A percentile compares a stretch with the other conserved stretches of the same genome.
These are phyloP conservation scores for Kradibia gibbosae DNA, from an alignment of 1,140 invertebrate species.

Conservation along the genomic window DNA sequence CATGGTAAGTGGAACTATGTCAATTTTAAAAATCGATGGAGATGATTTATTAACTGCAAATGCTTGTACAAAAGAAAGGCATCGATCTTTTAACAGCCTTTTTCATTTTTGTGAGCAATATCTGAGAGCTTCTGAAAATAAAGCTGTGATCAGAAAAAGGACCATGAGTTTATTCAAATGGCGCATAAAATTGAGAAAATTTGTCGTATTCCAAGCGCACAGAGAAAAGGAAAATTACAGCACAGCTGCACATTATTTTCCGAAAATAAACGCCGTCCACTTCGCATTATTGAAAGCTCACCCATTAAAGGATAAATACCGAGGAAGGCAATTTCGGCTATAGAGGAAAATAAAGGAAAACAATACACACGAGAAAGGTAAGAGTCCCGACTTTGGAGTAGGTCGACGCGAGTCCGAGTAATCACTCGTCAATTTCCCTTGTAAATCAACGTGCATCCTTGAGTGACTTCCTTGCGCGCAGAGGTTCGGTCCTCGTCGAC, in stretches of 20 bases:
- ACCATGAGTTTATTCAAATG: not conserved
- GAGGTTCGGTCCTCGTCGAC: not conserved
- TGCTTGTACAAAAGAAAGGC: no score
- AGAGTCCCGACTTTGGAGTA: not conserved
- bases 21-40: no score
- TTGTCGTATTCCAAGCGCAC: not conserved
- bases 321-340: not conserved
- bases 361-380: not conserved
- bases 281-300: not conserved
- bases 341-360: constrained; percentile 2
- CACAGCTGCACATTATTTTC: not conserved
- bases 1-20: no score
- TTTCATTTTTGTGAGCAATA: no score
- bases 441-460: constrained; percentile 34
- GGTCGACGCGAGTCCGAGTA: no score
- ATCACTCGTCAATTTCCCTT: not conserved
- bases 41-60: no score
- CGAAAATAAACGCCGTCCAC: not conserved
- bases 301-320: not conserved
- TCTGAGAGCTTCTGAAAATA: no score
- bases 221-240: not conserved
- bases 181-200: not conserved
- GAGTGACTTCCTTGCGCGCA: constrained; percentile 4
- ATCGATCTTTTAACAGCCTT: no score
- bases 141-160: no score